Evolutionary conservation across 2,113 vertebrate genomes (phyloP), one percentile per base, ranked within the genome.

Genomic region (Neoarius graeffei): DNA sequence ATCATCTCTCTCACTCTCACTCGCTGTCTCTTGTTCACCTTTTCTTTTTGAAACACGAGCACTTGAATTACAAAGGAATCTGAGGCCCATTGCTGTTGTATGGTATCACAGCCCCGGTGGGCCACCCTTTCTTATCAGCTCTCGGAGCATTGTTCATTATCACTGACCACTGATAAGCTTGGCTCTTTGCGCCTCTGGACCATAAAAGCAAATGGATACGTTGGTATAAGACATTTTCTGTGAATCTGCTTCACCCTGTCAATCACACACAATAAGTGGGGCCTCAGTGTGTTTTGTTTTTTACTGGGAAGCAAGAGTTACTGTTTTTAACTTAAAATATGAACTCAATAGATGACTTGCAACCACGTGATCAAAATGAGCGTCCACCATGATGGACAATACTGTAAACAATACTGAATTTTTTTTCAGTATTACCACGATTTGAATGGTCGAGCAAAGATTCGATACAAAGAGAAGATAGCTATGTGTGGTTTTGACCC

Each of bases 121-220:
- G 84, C 87, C 89, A 85, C 84, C 91, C 91, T 93, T 93, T 94
- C 90, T 94, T 94, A 94, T 94, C 93, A 88, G 79, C 89, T 86
- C 88, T 90, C 89, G 84, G 87, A 88, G 90, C 88, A 89, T 92
- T 92, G 91, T 94, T 92, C 92, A 93, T 94, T 93, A 93, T 94
- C 92, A 91, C 86, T 90, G 80, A 79, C 82, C 88, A 87, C 90
- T 92, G 94, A 94, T 94, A 93, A 94, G 90, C 86, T 84, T 15
- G 13, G 88, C 89, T 76, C 88, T 88, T 89, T 87, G 91, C 89
- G 83, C 91, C 90, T 90, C 86, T 7, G 56, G 85, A 77, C 85
- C 88, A 90, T 93, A 94, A 94, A 92, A 88, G 89, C 90, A 88
- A 91, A 87, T 89, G 89, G 90, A 93, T 92, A 93, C 83, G 88